These are phyloP conservation scores for Leucophenga montana DNA, from an alignment of 2,888 invertebrate species.

Conservation along the genomic window DNA sequence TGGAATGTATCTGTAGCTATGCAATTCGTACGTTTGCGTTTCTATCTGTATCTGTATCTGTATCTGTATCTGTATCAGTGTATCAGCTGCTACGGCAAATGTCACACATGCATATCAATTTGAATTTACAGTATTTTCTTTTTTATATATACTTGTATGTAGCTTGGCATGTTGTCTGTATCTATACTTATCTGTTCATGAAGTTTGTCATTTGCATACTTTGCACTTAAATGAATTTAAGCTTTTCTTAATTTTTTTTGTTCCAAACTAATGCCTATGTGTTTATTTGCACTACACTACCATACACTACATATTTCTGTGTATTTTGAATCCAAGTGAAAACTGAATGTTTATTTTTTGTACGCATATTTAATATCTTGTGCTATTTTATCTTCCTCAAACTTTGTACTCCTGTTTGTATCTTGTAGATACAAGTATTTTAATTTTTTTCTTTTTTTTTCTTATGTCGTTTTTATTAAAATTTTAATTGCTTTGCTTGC, in stretches of 20 bases:
- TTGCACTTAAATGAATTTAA: constrained; percentile 53
- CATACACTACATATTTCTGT: not conserved
- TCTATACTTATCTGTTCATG: constrained; percentile 29
- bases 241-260: constrained; percentile 34
- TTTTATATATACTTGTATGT: not conserved
- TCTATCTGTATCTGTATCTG: not conserved
- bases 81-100: constrained; percentile 38
- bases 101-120: constrained; percentile 50
- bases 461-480: constrained; percentile 43
- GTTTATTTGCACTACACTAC: not conserved
- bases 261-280: constrained; percentile 14
- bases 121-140: constrained; percentile 42
- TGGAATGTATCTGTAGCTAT: constrained; percentile 30
- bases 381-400: constrained; percentile 32
- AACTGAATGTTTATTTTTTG: constrained; percentile 43
- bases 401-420: not conserved
- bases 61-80: constrained; percentile 13
- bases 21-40: no score
- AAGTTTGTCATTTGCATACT: constrained; percentile 52
- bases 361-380: constrained; percentile 44
- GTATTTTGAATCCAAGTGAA: not conserved
- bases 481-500: constrained; percentile 49
- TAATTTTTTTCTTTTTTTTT: constrained; percentile 3
- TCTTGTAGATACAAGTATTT: constrained; percentile 7
- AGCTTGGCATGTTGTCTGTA: not conserved